Evolutionary conservation across 2,113 vertebrate genomes (phyloP), one percentile per base, ranked within the genome.

Genomic region (Tetrao urogallus): DNA sequence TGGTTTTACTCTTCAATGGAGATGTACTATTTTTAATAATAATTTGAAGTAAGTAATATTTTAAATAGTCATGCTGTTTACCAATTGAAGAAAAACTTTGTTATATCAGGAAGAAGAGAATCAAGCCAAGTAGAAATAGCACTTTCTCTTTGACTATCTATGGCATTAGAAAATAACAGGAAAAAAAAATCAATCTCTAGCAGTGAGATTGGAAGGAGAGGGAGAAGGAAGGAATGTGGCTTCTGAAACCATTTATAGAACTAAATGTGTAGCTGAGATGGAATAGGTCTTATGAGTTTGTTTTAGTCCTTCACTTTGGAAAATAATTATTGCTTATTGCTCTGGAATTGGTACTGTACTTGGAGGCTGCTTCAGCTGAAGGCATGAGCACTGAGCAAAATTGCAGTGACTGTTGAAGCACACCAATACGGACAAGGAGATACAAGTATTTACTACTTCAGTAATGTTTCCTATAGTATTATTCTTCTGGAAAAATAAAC

Each of bases 71-170:
- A 82, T 69, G 28, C 30, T 67, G 38, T 86, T 94, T 71, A 75
- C 47, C 38, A 75, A 43, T 72, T 72, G 42, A 93, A 90, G 89
- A 90, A 91, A 91, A 38, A 50, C n/a, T 71, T 30, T 13, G 74
- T 86, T 90, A 86, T 69, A 65, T 95, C 42, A 67, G 70, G 52
- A 93, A 34, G 11, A 47, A 27, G 92, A 92, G 15, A 83, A 74
- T 90, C 72, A 75, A 90, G 48, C 10, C 56, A 71, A 90, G 48
- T 32, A 67, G 79, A 92, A 83, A 88, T 32, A 91, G 30, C 27
- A 43, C 50, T 83, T 78, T 1, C 1, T 32, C 67, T 88, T 88
- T 90, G 34, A 81, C 76, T 78, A 67, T 40, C 22, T 12, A 83
- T 52, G 75, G 20, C 36, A 40, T 57, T 88, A 74, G 50, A n/a